Conservation (phyloP, 2,113 vertebrate species). For the Siniperca chuatsi region DNA sequence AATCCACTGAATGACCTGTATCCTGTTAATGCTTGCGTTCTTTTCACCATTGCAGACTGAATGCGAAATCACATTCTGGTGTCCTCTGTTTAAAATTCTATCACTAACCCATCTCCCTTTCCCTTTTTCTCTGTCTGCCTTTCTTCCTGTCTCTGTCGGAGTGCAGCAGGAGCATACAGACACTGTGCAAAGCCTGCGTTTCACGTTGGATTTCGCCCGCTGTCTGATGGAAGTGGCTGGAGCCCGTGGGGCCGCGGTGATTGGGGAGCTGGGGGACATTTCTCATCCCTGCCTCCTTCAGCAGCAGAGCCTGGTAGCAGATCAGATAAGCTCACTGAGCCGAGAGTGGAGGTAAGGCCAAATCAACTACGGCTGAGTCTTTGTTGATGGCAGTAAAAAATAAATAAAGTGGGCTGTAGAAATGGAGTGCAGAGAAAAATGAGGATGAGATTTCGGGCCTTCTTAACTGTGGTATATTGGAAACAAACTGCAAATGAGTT, state of each 20-base stretch:
- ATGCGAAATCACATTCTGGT: background rate
- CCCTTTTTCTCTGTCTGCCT: background rate
- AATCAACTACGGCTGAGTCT: background rate
- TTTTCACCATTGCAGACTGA: background rate
- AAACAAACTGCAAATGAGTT: background rate
- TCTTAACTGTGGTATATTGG: background rate
- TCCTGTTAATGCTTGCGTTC: background rate
- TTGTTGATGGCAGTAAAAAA: background rate
- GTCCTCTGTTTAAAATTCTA: slow-evolving; percentile 23
- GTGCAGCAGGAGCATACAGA: slow-evolving; percentile 96
- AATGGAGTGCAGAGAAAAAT: background rate
- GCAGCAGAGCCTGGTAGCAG: slow-evolving; percentile 93
- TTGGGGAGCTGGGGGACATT: slow-evolving; percentile 49
- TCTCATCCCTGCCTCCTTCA: slow-evolving; percentile 82
- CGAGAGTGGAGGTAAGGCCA: slow-evolving; percentile 93
- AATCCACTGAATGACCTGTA: background rate
- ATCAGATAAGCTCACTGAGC: slow-evolving; percentile 97
- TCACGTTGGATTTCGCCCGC: slow-evolving; percentile 91
- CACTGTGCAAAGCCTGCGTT: slow-evolving; percentile 90
- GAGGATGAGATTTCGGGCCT: background rate
- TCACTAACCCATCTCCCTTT: background rate
- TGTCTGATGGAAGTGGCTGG: slow-evolving; percentile 93
- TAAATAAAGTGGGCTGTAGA: background rate
- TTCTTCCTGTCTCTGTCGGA: slow-evolving; percentile 22
- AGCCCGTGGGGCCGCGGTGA: slow-evolving; percentile 79